Conservation (phyloP, 2,113 vertebrate species). For the Ciconia maguari region DNA sequence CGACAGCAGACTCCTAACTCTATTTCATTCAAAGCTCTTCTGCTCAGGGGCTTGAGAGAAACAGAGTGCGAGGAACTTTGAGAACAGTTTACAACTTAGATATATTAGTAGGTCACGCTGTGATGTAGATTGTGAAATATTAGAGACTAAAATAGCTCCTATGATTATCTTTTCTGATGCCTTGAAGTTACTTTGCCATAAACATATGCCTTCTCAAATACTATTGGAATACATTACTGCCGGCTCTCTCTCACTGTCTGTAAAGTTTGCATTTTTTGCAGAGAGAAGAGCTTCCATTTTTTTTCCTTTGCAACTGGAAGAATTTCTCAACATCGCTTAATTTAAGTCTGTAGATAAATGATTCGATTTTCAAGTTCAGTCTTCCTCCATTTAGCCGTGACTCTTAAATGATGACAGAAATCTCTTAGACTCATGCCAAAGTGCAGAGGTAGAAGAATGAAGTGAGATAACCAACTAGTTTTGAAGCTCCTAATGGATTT, state of each 20-base stretch:
- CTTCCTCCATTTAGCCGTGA: background rate
- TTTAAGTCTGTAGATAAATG: background rate
- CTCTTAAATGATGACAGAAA: background rate
- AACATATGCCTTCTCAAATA: background rate
- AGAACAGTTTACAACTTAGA: background rate
- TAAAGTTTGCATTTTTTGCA: background rate
- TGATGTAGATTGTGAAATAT: background rate
- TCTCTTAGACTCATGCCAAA: background rate
- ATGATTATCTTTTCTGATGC: background rate
- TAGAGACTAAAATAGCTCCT: background rate
- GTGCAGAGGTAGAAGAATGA: background rate
- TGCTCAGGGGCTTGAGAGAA: background rate
- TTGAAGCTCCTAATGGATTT: background rate
- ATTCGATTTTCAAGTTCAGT: background rate
- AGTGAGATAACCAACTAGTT: background rate
- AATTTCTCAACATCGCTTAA: background rate
- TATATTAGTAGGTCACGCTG: background rate
- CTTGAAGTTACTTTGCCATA: background rate
- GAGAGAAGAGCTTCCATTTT: background rate
- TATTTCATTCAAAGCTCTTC: background rate
- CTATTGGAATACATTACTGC: background rate
- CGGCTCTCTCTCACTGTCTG: background rate
- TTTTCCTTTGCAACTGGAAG: background rate
- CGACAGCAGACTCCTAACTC: background rate
- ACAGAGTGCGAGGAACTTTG: background rate